Base-by-base conservation (phyloP, 2,888 invertebrate genomes). In the Phania funesta region DNA sequence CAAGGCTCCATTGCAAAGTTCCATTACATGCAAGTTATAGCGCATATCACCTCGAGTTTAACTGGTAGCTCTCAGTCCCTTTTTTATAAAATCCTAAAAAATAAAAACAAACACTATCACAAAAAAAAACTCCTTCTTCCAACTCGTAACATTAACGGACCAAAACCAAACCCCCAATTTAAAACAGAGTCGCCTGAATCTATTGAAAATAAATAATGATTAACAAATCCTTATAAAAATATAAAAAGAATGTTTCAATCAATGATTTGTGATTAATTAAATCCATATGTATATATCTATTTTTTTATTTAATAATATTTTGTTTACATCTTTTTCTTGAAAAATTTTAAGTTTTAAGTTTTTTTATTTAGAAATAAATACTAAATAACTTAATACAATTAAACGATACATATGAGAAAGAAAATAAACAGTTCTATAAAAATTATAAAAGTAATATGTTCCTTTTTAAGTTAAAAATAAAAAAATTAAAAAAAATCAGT, bases 221-320 rank as follows among this genome's bases (percentile, higher is more conserved):
- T 65, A 32, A 60, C 41, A 75, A 80, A 77, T n/a, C 18, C 20
- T 78, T 54, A 62, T 46, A 44, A 65, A 84, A 85, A 85, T 8
- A 38, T 44, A 56, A 71, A 79, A 79, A 74, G 83, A 84, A 85
- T 85, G 87, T 89, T 89, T 89, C 88, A 87, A 89, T 89, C 89
- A 89, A 89, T 89, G 88, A 88, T 88, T 89, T 89, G 89, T 89
- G 89, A 90, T 90, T 89, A 80, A 56, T 75, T 67, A 50, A 64
- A 56, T 68, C 65, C 8, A 38, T 52, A 48, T 50, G 62, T 50
- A 62, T 50, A 24, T 50, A 20, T 67, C 18, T 58, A 32, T 8
- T 22, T 44, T 68, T 67, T 24, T 38, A 0, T 38, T 50, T 48
- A 18, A 44, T 58, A 18, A 1, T 4, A 44, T 44, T 18, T 3